Evolutionary conservation across 2,797 vertebrate genomes (phyloP).

Genomic region (Apogon talboti): DNA sequence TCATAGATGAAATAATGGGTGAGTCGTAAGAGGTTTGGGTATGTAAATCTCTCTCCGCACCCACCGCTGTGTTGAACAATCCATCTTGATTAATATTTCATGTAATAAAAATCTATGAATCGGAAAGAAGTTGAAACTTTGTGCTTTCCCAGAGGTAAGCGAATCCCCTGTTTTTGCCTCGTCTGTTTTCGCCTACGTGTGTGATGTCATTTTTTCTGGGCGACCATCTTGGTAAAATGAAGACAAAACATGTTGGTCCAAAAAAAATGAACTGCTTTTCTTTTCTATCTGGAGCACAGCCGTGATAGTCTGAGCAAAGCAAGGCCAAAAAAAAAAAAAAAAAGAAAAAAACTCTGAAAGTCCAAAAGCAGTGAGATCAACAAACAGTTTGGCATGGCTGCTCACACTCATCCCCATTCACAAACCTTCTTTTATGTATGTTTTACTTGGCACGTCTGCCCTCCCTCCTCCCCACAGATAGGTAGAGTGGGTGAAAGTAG

Average conservation of each 20-base stretch:
- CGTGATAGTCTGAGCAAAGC: conserved; percentile 67
- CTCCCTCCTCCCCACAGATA: conserved; percentile 41
- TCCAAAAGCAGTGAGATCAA: conserved; percentile 76
- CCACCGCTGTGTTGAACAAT: conserved; percentile 61
- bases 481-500: conserved; percentile 63
- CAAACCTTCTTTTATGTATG: conserved; percentile 79
- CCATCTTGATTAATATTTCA: conserved; percentile 76
- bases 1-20: conserved; percentile 74
- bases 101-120: conserved; percentile 68
- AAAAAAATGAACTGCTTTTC: conserved; percentile 43
- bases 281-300: conserved; percentile 50
- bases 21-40: conserved; percentile 60
- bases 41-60: conserved; percentile 69
- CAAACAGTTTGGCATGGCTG: conserved; percentile 73
- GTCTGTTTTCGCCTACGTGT: background rate
- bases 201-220: conserved; percentile 65
- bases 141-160: conserved; percentile 38
- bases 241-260: conserved; percentile 55
- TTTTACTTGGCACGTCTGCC: conserved; percentile 64
- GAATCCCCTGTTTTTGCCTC: conserved; percentile 36
- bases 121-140: conserved; percentile 54
- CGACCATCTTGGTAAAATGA: conserved; percentile 53
- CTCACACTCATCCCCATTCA: conserved; percentile 81
- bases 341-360: conserved; percentile 76
- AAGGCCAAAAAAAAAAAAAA: conserved; percentile 74